phyloP scores from a whole-genome alignment of 2,113 vertebrate genomes.

The Phocoena phocoena region DNA sequence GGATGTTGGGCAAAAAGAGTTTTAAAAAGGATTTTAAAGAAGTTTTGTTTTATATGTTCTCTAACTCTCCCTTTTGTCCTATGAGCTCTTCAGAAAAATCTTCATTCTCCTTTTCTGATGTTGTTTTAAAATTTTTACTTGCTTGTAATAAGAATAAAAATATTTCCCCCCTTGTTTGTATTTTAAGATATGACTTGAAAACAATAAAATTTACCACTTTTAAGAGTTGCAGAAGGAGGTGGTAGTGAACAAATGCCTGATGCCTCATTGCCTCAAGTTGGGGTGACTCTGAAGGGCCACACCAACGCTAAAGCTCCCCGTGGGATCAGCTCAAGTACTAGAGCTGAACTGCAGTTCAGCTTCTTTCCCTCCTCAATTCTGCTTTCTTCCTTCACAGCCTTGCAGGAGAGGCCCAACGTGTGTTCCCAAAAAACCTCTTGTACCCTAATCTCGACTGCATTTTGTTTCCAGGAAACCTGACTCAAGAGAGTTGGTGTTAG shows the following conservation, averaged over 20 bases:
- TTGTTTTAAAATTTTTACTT: background rate
- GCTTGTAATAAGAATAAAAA: background rate
- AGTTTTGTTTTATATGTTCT: background rate
- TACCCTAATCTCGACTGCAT: background rate
- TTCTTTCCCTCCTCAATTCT: background rate
- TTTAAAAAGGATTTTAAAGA: background rate
- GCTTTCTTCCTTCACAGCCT: background rate
- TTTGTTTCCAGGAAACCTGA: background rate
- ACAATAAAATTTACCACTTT: background rate
- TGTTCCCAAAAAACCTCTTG: background rate
- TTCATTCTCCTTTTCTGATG: background rate
- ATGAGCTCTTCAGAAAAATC: background rate
- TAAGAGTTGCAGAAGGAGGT: background rate
- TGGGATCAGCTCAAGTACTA: rapidly evolving
- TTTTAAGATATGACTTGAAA: background rate
- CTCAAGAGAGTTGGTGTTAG: background rate
- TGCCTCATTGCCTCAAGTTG: background rate
- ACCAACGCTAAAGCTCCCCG: background rate
- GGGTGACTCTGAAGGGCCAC: background rate
- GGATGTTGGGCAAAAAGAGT: background rate
- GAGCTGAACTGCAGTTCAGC: background rate
- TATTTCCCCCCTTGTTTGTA: background rate
- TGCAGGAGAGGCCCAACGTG: background rate
- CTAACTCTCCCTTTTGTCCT: background rate
- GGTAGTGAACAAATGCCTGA: background rate